These are phyloP conservation scores for Trematomus bernacchii DNA, from an alignment of 2,797 vertebrate species.

Conservation along the genomic window DNA sequence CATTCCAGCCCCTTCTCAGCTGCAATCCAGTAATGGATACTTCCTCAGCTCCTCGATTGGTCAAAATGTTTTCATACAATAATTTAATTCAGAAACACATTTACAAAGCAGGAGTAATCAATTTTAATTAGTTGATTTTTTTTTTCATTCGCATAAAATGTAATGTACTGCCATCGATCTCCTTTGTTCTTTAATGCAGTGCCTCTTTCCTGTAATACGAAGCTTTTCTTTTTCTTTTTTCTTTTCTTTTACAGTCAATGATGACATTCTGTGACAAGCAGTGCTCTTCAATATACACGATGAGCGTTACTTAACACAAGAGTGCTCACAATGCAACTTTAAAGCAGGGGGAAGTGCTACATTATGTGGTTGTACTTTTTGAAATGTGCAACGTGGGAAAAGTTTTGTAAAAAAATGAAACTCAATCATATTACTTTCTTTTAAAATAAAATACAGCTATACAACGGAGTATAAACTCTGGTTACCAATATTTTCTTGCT, in stretches of 20 bases:
- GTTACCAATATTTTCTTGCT: neutral
- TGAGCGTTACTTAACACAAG: slow-evolving; percentile 31
- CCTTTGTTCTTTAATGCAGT: slow-evolving; percentile 92
- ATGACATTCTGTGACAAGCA: slow-evolving; percentile 87
- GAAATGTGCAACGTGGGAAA: neutral
- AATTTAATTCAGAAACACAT: slow-evolving; percentile 94
- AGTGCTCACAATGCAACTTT: slow-evolving; percentile 29
- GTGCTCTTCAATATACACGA: slow-evolving; percentile 62
- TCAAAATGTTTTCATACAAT: slow-evolving; percentile 93
- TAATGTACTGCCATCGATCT: slow-evolving; percentile 92
- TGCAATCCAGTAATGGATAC: slow-evolving; percentile 92
- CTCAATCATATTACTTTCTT: neutral
- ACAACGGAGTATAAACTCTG: slow-evolving; percentile 1
- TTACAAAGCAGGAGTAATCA: slow-evolving; percentile 92
- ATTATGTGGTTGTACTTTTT: slow-evolving; percentile 10
- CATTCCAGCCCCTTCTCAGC: slow-evolving; percentile 84
- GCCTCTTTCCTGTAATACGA: slow-evolving; percentile 90
- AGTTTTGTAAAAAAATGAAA: slow-evolving; percentile 18
- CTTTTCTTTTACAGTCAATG: slow-evolving; percentile 81
- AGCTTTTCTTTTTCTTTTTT: slow-evolving; percentile 79
- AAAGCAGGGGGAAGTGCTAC: slow-evolving; percentile 7
- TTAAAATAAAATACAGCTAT: neutral
- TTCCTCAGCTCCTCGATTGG: slow-evolving; percentile 89
- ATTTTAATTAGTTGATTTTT: slow-evolving; percentile 93
- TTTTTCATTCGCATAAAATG: slow-evolving; percentile 90